Evolutionary conservation across 2,113 vertebrate genomes (phyloP).

Genomic region (Cnemophilus loriae): DNA sequence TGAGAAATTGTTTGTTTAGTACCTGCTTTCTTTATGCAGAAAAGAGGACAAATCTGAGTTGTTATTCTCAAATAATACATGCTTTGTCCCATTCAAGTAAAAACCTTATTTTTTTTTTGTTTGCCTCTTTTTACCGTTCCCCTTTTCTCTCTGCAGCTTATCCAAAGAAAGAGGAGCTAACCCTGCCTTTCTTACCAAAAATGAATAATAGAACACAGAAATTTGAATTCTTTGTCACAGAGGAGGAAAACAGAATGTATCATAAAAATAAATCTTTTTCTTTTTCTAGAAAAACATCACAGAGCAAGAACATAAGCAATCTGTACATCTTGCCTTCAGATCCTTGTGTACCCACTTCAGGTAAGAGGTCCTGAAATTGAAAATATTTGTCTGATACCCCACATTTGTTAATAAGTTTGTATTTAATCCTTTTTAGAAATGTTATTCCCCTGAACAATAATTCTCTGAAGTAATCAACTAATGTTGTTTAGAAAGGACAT

Average conservation of each 20-base stretch:
- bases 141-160: not conserved
- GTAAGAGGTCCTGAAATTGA: constrained; percentile 58
- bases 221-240: constrained; percentile 7
- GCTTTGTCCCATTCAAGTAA: not conserved
- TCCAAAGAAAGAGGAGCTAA: not conserved
- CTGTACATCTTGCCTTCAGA: constrained; percentile 88
- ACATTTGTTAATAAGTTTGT: not conserved
- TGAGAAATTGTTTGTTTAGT: not conserved
- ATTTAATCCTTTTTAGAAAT: not conserved
- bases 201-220: not conserved
- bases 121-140: not conserved
- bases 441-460: not conserved
- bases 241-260: not conserved
- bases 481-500: not conserved
- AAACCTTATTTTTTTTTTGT: not conserved
- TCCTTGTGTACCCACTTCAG: constrained; percentile 96
- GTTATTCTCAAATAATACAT: not conserved
- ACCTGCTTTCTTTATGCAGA: not conserved
- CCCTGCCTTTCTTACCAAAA: constrained; percentile 16
- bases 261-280: constrained; percentile 23
- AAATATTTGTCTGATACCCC: not conserved
- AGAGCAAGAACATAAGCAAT: constrained; percentile 86
- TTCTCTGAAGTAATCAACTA: not conserved
- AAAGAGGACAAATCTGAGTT: not conserved
- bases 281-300: constrained; percentile 89